These are phyloP conservation scores for Danio jaintianensis DNA, from an alignment of 2,797 vertebrate species.

Conservation along the genomic window DNA sequence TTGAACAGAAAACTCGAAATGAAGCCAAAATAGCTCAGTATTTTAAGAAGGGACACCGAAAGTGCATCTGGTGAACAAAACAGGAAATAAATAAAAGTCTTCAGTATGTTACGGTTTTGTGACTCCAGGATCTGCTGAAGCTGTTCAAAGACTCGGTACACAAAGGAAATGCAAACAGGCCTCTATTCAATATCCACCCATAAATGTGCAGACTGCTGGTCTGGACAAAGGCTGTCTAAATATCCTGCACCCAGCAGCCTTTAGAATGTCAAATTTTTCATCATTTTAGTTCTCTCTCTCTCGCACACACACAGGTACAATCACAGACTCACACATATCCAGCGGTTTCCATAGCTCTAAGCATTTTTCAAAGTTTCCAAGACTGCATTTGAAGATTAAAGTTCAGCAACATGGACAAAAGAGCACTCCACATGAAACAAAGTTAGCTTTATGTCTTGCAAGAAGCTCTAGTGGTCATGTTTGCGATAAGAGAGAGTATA, in stretches of 20 bases:
- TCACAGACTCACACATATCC: background rate
- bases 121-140: slow-evolving; percentile 1
- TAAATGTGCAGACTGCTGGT: slow-evolving; percentile 29
- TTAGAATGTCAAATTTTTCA: slow-evolving; percentile 35
- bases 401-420: slow-evolving; percentile 28
- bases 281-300: slow-evolving; percentile 14
- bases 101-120: background rate
- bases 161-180: slow-evolving; percentile 25
- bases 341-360: background rate
- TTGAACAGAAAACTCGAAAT: background rate
- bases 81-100: slow-evolving; percentile 19
- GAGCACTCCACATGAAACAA: slow-evolving; percentile 12
- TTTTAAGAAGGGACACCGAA: background rate
- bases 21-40: background rate
- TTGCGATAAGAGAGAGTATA: slow-evolving; percentile 23
- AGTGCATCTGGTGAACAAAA: slow-evolving; percentile 6
- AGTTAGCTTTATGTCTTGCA: background rate
- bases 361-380: slow-evolving; percentile 5
- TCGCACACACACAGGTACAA: background rate
- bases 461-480: slow-evolving; percentile 9
- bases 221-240: slow-evolving; percentile 37
- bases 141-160: background rate
- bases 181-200: slow-evolving; percentile 23
- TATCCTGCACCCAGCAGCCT: slow-evolving; percentile 21
- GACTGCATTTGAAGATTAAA: slow-evolving; percentile 33